Percentiles rank a stretch among this genome's conserved stretches.
Conservation (phyloP, 2,888 invertebrate species). For the Trichogramma evanescens region DNA sequence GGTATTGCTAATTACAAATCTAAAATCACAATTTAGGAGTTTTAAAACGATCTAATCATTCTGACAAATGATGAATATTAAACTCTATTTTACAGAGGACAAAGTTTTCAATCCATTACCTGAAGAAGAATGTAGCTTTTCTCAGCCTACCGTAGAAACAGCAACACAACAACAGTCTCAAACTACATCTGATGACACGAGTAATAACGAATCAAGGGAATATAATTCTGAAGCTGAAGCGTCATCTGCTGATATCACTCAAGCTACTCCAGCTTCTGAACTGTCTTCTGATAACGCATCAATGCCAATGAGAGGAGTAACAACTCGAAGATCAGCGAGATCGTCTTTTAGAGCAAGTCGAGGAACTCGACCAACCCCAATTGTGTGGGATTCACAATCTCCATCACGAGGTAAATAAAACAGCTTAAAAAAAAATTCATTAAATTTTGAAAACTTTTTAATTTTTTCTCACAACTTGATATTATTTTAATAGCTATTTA, state of each 20-base stretch:
- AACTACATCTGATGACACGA: slow-evolving; percentile 39
- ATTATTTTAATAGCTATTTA: too few species aligned
- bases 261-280: slow-evolving; percentile 37
- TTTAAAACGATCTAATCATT: too few species aligned
- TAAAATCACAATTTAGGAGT: too few species aligned
- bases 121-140: too few species aligned
- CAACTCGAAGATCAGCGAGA: slow-evolving; percentile 38
- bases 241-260: slow-evolving; percentile 56
- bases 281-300: slow-evolving; percentile 36
- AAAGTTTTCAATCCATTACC: too few species aligned
- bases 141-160: too few species aligned
- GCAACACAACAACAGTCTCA: too few species aligned
- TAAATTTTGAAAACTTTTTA: too few species aligned
- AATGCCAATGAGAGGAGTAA: slow-evolving; percentile 30
- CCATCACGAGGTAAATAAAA: slow-evolving; percentile 29
- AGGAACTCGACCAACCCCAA: slow-evolving; percentile 55
- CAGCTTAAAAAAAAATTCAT: too few species aligned
- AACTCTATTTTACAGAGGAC: neutral
- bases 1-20: too few species aligned
- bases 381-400: slow-evolving; percentile 53
- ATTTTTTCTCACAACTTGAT: too few species aligned
- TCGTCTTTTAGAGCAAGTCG: slow-evolving; percentile 40
- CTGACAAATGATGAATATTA: too few species aligned
- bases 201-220: slow-evolving; percentile 49
- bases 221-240: slow-evolving; percentile 80